Conservation (phyloP, 2,797 vertebrate genomes). For the Chromis chromis region DNA sequence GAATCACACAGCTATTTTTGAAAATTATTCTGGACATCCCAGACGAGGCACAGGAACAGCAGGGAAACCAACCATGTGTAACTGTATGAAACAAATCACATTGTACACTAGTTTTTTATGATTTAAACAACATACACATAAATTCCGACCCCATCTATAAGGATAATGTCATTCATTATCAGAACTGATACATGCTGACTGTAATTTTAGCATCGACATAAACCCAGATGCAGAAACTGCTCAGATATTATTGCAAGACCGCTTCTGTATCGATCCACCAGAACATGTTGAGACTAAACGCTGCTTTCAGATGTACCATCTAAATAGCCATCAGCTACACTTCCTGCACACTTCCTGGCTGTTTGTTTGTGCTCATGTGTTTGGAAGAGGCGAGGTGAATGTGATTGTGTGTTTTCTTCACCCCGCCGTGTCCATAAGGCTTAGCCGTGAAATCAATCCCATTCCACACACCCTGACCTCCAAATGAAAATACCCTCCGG, state of each 20-base stretch:
- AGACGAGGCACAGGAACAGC: neutral
- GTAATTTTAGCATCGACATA: conserved; percentile 5
- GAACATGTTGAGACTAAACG: conserved; percentile 21
- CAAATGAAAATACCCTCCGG: conserved; percentile 57
- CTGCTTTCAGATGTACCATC: conserved; percentile 27
- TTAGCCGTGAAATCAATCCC: conserved; percentile 68
- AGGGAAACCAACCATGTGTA: neutral
- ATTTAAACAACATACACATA: neutral
- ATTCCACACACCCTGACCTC: conserved; percentile 52
- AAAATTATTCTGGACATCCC: conserved; percentile 2
- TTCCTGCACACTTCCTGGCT: conserved; percentile 10
- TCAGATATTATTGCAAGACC: neutral
- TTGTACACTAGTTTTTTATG: neutral
- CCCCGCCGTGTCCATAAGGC: conserved; percentile 20
- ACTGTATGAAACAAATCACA: conserved; percentile 24
- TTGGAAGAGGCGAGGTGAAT: conserved; percentile 4
- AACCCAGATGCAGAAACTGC: neutral
- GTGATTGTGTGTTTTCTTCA: conserved; percentile 17
- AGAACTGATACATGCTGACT: neutral
- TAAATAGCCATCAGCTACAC: conserved; percentile 18
- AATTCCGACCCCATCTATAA: neutral
- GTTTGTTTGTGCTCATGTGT: conserved; percentile 24
- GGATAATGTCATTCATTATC: neutral
- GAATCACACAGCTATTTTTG: neutral
- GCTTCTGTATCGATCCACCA: conserved; percentile 36